phyloP scores from a whole-genome alignment of 1,140 invertebrate species.

The Carposina sasakii region DNA sequence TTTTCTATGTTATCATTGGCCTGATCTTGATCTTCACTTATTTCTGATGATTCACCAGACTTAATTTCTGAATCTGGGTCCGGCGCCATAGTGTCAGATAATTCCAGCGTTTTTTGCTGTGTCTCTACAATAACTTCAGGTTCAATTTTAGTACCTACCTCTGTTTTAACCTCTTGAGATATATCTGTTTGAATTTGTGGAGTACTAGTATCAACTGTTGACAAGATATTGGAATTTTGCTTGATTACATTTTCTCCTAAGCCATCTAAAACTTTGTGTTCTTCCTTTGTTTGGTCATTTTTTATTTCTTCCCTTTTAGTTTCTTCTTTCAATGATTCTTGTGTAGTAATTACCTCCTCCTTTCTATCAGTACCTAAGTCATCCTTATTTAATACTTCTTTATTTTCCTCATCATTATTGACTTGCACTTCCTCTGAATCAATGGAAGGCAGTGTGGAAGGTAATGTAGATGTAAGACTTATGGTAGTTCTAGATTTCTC shows the following conservation, averaged over 20 bases:
- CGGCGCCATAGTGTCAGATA: too few species aligned
- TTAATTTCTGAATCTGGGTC: too few species aligned
- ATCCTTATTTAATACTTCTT: too few species aligned
- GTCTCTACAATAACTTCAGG: constrained; percentile 15
- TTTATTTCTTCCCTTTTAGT: neutral
- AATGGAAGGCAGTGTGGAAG: too few species aligned
- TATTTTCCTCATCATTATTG: too few species aligned
- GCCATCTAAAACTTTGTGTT: neutral
- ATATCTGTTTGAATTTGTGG: constrained; percentile 11
- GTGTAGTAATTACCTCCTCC: neutral
- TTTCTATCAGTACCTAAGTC: neutral
- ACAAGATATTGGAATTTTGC: too few species aligned
- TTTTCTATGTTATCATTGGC: too few species aligned
- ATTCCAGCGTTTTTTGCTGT: constrained; percentile 18
- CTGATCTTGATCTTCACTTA: too few species aligned
- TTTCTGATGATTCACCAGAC: too few species aligned
- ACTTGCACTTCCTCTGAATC: too few species aligned
- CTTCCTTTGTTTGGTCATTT: neutral
- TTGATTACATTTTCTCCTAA: constrained; percentile 7
- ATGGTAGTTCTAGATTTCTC: constrained; percentile 41
- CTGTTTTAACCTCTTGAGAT: constrained; percentile 7
- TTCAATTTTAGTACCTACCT: constrained; percentile 11
- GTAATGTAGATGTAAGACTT: neutral
- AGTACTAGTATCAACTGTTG: too few species aligned
- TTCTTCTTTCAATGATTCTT: constrained; percentile 11